Conservation (phyloP, 2,888 invertebrate species). For the Celastrina argiolus region DNA sequence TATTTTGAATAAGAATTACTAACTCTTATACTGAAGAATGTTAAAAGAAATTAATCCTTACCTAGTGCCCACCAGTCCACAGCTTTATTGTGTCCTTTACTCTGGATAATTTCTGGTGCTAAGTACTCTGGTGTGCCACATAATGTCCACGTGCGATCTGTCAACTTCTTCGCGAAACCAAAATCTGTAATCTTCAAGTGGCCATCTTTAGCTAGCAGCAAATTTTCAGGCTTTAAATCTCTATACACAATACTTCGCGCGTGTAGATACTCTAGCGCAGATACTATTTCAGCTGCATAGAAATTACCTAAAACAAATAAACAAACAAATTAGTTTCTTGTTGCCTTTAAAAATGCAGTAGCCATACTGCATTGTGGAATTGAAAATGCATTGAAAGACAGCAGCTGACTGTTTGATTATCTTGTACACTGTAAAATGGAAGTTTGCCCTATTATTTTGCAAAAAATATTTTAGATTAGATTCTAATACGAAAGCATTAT, state of each 20-base stretch:
- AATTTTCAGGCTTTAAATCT: constrained; percentile 96
- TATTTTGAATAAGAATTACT: no score
- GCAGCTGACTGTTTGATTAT: no score
- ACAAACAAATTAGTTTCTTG: constrained; percentile 30
- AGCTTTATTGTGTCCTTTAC: constrained; percentile 98
- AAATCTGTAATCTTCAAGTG: constrained; percentile 99
- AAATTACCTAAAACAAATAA: constrained; percentile 83
- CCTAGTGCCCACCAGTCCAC: constrained; percentile 99
- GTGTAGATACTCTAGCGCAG: constrained; percentile 96
- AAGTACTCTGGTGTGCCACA: constrained; percentile 98
- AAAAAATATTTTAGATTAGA: no score
- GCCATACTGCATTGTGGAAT: no score
- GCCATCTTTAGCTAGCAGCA: constrained; percentile 93
- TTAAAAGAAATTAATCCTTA: constrained; percentile 50
- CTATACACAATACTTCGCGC: constrained; percentile 90
- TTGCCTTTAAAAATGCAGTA: no score
- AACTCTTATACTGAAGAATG: neutral
- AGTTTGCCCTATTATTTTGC: no score
- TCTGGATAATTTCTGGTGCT: constrained; percentile 97
- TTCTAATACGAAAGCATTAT: no score
- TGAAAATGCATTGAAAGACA: no score
- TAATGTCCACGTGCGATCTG: constrained; percentile 96
- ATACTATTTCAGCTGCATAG: constrained; percentile 96
- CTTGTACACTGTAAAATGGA: no score
- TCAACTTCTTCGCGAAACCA: constrained; percentile 96